A percentile compares a stretch with the other conserved stretches of the same genome.
Conservation (phyloP, 2,113 vertebrate species). For the Chaetura pelagica region DNA sequence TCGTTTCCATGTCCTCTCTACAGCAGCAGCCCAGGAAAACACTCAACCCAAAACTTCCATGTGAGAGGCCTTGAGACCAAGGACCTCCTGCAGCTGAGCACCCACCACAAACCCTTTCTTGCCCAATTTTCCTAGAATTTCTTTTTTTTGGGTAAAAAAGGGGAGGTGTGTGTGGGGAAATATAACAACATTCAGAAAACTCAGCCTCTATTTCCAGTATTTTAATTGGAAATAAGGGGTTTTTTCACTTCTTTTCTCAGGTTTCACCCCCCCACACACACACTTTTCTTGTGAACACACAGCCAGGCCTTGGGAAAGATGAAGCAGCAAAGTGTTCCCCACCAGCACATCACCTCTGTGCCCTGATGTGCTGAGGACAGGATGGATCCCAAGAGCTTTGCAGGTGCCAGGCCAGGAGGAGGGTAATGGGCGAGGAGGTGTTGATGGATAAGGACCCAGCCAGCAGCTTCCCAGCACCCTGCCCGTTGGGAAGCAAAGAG, state of each 20-base stretch:
- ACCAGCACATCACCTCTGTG: fast-evolving
- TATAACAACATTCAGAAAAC: background rate
- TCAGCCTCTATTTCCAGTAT: background rate
- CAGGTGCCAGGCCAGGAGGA: background rate
- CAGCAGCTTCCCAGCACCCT: background rate
- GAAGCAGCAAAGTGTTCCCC: background rate
- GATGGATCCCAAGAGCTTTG: fast-evolving
- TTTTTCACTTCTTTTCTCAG: background rate
- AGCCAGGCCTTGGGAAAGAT: background rate
- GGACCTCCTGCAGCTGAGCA: background rate
- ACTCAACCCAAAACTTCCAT: background rate
- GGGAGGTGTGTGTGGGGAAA: fast-evolving
- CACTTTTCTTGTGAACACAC: background rate
- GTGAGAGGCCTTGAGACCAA: background rate
- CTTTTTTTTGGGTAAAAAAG: too few species aligned
- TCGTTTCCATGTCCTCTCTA: background rate
- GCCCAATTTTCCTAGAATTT: background rate
- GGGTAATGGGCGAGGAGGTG: fast-evolving
- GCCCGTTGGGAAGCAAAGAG: background rate
- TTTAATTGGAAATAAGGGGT: background rate
- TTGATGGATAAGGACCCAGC: fast-evolving
- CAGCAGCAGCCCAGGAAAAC: background rate
- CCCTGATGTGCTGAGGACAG: background rate
- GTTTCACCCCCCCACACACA: too few species aligned
- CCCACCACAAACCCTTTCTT: background rate